Conservation (phyloP, 2,797 vertebrate genomes). For the Myiothlypis coronata region DNA sequence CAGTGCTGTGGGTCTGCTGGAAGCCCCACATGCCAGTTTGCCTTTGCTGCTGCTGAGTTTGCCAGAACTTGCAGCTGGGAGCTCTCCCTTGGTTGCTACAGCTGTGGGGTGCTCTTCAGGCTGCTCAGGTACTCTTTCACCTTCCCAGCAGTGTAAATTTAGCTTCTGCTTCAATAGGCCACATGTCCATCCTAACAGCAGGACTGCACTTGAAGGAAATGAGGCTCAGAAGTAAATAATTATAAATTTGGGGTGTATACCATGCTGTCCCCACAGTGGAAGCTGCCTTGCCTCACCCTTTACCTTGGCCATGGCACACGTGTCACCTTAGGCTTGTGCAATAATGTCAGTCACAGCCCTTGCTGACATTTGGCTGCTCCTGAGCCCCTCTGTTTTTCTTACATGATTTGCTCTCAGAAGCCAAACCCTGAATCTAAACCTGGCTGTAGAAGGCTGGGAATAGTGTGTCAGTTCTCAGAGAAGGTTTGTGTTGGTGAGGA, state of each 20-base stretch:
- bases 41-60: background rate
- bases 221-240: background rate
- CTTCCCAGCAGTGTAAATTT: background rate
- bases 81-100: rapidly evolving
- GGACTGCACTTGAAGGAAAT: background rate
- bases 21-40: background rate
- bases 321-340: background rate
- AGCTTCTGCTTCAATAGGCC: background rate
- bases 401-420: background rate
- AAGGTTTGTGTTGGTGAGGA: background rate
- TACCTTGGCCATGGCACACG: rapidly evolving
- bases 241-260: background rate
- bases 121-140: background rate
- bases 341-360: background rate
- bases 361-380: background rate
- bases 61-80: background rate
- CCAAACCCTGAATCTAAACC: background rate
- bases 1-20: background rate
- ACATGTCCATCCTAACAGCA: background rate
- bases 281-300: background rate
- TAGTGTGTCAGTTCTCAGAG: background rate
- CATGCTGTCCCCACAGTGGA: background rate
- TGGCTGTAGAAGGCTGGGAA: background rate
- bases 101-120: background rate
- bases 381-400: background rate